Percentiles rank a stretch among this genome's conserved stretches.
Evolutionary conservation across 2,888 invertebrate genomes (phyloP).

Genomic region (Microlaimidae sp.): DNA sequence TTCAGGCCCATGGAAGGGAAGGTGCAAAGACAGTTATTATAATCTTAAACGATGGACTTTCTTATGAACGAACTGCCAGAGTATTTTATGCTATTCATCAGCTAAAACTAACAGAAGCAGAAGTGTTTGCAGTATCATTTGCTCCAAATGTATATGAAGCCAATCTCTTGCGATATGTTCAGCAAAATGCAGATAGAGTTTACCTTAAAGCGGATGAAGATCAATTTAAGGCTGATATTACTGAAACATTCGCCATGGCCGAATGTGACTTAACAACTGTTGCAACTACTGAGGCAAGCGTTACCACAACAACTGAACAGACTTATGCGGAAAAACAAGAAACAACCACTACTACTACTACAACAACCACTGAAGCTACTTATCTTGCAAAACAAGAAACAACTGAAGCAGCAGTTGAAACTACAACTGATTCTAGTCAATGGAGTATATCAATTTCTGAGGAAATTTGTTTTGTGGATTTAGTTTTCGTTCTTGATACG

Average conservation of each 20-base stretch:
- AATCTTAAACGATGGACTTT: background rate
- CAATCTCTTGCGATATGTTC: background rate
- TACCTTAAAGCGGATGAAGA: background rate
- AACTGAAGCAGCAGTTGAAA: background rate
- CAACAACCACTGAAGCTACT: background rate
- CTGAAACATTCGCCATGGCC: background rate
- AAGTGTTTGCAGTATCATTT: background rate
- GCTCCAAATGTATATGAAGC: background rate
- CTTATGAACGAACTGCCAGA: background rate
- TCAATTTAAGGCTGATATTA: background rate
- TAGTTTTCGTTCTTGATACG: background rate
- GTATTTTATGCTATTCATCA: background rate
- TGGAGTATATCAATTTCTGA: background rate
- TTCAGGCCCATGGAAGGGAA: background rate
- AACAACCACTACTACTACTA: background rate
- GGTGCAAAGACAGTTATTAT: background rate
- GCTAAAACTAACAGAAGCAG: background rate
- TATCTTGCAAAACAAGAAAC: no score
- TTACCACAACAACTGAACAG: background rate
- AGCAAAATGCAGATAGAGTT: background rate
- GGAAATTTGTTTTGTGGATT: background rate
- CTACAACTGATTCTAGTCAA: no score
- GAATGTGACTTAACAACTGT: background rate
- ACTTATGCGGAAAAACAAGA: no score
- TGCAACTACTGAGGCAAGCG: no score